These are phyloP conservation scores for Aphelenchoides fujianensis DNA, from an alignment of 1,140 invertebrate species.

Conservation along the genomic window DNA sequence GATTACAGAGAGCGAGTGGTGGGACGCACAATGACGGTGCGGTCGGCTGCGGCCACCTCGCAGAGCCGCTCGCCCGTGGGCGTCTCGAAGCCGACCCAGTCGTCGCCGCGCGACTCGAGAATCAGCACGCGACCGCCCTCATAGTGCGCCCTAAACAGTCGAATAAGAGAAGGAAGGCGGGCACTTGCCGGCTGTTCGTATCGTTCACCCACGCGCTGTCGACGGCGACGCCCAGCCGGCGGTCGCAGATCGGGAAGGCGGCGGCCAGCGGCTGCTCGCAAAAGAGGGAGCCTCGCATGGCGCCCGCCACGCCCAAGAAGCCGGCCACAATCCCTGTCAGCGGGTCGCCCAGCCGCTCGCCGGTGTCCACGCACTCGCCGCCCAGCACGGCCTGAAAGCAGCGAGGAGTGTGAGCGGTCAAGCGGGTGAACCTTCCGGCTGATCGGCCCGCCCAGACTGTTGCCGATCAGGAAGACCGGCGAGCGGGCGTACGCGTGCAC, in stretches of 20 bases:
- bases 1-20: too few species aligned
- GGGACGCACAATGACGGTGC: neutral
- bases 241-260: neutral
- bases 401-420: too few species aligned
- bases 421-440: conserved; percentile 11
- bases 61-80: neutral
- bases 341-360: conserved; percentile 21
- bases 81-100: neutral
- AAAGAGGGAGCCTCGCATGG: conserved; percentile 11
- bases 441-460: conserved; percentile 17
- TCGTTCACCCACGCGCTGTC: conserved; percentile 14
- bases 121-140: conserved; percentile 2
- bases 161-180: neutral
- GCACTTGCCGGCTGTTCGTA: conserved; percentile 19
- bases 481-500: conserved; percentile 11
- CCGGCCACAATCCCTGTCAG: conserved; percentile 6
- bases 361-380: conserved; percentile 24
- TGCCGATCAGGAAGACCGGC: conserved; percentile 21
- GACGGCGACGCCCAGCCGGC: neutral
- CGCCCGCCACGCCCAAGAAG: conserved; percentile 20
- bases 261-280: neutral
- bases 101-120: neutral
- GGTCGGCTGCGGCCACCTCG: neutral
- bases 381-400: conserved; percentile 26
- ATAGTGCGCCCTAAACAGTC: neutral